phyloP scores from a whole-genome alignment of 2,797 vertebrate species.

The Euthynnus affinis region DNA sequence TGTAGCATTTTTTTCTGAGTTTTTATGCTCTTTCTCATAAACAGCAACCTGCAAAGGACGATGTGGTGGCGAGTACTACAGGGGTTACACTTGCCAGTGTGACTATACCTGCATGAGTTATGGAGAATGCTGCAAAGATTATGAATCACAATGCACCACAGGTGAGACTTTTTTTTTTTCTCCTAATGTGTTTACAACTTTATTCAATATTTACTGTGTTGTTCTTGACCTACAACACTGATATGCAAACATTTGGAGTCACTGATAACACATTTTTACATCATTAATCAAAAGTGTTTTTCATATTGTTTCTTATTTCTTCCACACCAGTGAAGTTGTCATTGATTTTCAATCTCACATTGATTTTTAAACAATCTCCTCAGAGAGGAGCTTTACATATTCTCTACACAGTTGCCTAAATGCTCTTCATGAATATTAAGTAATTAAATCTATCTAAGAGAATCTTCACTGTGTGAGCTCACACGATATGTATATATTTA shows the following conservation, averaged over 20 bases:
- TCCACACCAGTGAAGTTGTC: too few relatives aligned
- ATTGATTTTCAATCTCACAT: not conserved
- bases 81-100: conserved; percentile 92
- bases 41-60: conserved; percentile 90
- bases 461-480: not conserved
- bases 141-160: conserved; percentile 88
- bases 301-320: too few relatives aligned
- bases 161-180: conserved; percentile 80
- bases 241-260: not conserved
- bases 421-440: not conserved
- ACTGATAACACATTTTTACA: not conserved
- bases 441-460: not conserved
- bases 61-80: conserved; percentile 92
- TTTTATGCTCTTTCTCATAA: conserved; percentile 59
- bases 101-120: conserved; percentile 91
- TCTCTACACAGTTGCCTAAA: not conserved
- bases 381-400: not conserved
- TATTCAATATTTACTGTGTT: not conserved
- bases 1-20: not conserved
- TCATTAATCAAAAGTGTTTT: too few relatives aligned
- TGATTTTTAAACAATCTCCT: not conserved
- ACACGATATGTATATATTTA: conserved; percentile 21
- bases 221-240: not conserved
- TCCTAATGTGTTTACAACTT: accelerated
- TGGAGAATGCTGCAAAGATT: conserved; percentile 95